Percentiles rank a stretch among this genome's conserved stretches.
These are phyloP conservation scores for Chaitophorus viminalis DNA, from an alignment of 2,888 invertebrate genomes.

Conservation along the genomic window DNA sequence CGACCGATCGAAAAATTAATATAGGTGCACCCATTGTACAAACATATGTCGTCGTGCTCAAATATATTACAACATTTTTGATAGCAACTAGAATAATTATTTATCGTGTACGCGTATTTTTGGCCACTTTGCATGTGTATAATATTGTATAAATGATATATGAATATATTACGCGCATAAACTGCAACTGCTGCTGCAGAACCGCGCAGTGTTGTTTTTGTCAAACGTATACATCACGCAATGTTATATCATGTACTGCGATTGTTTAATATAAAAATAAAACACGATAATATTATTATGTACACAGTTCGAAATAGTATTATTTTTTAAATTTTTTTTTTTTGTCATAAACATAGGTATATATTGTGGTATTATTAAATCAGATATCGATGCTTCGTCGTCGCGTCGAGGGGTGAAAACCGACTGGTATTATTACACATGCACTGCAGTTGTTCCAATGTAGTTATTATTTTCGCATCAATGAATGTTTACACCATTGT, in stretches of 20 bases:
- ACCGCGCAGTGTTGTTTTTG: background rate
- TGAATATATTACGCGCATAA: background rate
- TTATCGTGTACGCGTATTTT: background rate
- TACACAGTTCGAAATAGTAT: background rate
- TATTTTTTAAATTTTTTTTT: background rate
- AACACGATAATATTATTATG: too few relatives aligned
- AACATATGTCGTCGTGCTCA: background rate
- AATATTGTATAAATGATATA: background rate
- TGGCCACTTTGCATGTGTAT: background rate
- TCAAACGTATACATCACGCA: background rate
- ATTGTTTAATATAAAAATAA: too few relatives aligned
- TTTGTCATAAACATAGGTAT: background rate
- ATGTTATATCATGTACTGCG: too few relatives aligned
- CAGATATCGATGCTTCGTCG: constrained; percentile 2
- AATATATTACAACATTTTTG: background rate
- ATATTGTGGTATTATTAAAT: background rate
- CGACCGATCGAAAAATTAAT: background rate
- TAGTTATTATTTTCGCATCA: constrained; percentile 44
- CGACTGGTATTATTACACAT: background rate
- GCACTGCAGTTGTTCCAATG: background rate
- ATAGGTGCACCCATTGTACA: background rate
- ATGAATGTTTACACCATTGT: background rate
- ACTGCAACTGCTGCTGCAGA: background rate
- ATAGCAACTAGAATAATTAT: background rate
- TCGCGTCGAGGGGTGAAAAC: constrained; percentile 3